Base-by-base conservation (phyloP, 2,113 vertebrate genomes). In the Hydrochoerus hydrochaeris region DNA sequence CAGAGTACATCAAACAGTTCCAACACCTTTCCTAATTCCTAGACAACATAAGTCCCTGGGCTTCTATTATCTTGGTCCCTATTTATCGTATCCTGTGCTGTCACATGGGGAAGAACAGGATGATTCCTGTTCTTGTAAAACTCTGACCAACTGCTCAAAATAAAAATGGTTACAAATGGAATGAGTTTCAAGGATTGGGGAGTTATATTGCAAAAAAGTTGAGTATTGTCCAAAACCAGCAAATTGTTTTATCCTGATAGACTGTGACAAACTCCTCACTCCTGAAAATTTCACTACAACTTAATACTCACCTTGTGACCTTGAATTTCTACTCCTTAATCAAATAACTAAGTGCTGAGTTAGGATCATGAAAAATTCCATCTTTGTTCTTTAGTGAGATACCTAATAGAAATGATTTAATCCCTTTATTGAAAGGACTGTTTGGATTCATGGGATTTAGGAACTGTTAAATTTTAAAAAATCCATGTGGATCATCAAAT, bases 161-260 rank as follows among this genome's bases (percentile, higher is more conserved):
- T 35, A 22, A 81, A 93, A 60, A 12, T 26, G 85, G 0, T 16
- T 95, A 65, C 89, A 3, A 46, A 12, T 63, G 16, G 91, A 97
- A 95, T 58, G 13, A 87, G 6, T 85, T 85, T 52, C 54, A 69
- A 90, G 84, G 14, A 49, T 73, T 9, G 63, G 49, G 54, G 35
- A 96, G 13, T 2, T 65, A 17, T 32, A 83, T 90, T 97, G 90
- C 60, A 88, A 75, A 95, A 95, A 82, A 22, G 12, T 63, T 90
- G 62, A 32, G 46, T 2, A 3, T 94, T 10, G 52, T 1, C 87
- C 41, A 2, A 30, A 85, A 24, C 89, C 86, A 46, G 46, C 54
- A 96, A 84, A n/a, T n/a, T 95, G 83, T 81, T 75, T 94, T 80
- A 82, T 54, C 20, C 30, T 65, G 46, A n/a, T 5, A 93, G 63